These are phyloP conservation scores for Manis javanica DNA, from an alignment of 2,797 vertebrate species.

Conservation along the genomic window DNA sequence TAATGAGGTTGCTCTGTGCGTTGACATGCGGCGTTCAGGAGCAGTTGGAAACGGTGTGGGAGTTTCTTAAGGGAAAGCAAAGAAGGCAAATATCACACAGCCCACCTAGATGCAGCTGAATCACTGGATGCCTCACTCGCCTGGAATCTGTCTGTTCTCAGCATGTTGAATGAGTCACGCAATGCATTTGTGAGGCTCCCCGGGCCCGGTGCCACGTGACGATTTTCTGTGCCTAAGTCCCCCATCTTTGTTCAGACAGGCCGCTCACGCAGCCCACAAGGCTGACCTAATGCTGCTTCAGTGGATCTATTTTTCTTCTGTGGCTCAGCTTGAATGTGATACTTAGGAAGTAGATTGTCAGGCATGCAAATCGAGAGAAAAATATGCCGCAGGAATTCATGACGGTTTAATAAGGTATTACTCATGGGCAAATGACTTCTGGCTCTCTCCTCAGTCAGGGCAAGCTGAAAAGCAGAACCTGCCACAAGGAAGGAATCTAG, in stretches of 20 bases:
- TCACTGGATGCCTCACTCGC: constrained; percentile 79
- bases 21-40: constrained; percentile 61
- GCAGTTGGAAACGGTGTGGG: constrained; percentile 29
- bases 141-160: constrained; percentile 79
- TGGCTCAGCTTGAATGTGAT: constrained; percentile 69
- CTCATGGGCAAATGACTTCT: constrained; percentile 73
- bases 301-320: constrained; percentile 69
- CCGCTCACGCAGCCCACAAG: constrained; percentile 54
- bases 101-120: constrained; percentile 77
- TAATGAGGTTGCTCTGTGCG: constrained; percentile 61
- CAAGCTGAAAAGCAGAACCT: constrained; percentile 63
- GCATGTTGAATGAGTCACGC: constrained; percentile 83
- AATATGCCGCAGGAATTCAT: constrained; percentile 77
- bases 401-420: constrained; percentile 78
- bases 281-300: constrained; percentile 76
- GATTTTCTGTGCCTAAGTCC: constrained; percentile 72
- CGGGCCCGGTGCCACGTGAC: constrained; percentile 76
- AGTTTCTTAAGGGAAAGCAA: constrained; percentile 69
- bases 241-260: constrained; percentile 63
- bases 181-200: constrained; percentile 72
- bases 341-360: constrained; percentile 78
- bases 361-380: constrained; percentile 76
- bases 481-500: constrained; percentile 34
- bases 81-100: constrained; percentile 75
- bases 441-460: constrained; percentile 5